Percentiles rank a stretch among this genome's conserved stretches.
Conservation (phyloP, 2,797 vertebrate species). For the Manis pentadactyla region DNA sequence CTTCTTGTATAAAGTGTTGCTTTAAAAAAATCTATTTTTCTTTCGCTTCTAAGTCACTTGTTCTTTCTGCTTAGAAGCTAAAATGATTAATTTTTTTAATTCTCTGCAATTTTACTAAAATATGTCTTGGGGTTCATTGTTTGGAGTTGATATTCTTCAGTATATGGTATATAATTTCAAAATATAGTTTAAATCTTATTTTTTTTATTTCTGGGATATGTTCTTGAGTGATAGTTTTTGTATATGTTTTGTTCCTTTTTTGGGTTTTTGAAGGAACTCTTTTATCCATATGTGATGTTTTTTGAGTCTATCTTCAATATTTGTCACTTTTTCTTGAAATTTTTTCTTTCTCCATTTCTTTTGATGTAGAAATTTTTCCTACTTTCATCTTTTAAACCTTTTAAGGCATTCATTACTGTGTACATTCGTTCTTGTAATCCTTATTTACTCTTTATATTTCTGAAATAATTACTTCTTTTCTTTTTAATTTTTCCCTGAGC, state of each 20-base stretch:
- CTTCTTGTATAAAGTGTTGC: background rate
- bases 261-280: too few relatives aligned
- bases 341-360: background rate
- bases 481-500: background rate
- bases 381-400: background rate
- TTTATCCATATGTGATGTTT: background rate
- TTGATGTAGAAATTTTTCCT: background rate
- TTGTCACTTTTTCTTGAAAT: background rate
- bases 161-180: background rate
- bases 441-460: slow-evolving; percentile 2
- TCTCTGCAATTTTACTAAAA: background rate
- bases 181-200: background rate
- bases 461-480: background rate
- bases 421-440: background rate
- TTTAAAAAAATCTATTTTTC: background rate
- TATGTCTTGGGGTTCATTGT: background rate
- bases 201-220: background rate
- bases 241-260: background rate
- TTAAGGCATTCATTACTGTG: background rate
- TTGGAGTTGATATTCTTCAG: background rate
- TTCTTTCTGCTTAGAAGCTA: background rate
- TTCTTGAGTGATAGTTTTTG: background rate
- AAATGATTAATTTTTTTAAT: background rate
- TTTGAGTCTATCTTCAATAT: background rate
- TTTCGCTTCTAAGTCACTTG: background rate